phyloP scores from a whole-genome alignment of 2,113 vertebrate species.

The Trichechus manatus region DNA sequence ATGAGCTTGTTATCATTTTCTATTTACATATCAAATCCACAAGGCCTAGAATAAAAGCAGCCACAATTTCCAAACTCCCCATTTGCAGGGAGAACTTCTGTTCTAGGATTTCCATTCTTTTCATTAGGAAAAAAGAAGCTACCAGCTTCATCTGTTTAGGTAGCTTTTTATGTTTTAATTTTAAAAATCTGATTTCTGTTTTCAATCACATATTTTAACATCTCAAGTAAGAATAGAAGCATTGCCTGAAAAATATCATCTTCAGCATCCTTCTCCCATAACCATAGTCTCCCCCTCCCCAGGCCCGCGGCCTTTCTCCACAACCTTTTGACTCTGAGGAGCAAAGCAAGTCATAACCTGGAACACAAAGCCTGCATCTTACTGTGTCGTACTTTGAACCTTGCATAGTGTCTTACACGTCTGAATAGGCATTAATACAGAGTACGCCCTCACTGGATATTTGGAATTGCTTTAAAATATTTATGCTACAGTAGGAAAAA shows the following conservation, averaged over 20 bases:
- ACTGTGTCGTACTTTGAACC: neutral
- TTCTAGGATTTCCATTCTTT: neutral
- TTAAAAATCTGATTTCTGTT: neutral
- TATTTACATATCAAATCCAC: neutral
- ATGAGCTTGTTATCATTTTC: neutral
- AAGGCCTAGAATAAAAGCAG: neutral
- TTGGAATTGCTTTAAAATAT: neutral
- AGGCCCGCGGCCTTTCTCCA: rapidly evolving
- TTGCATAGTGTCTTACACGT: rapidly evolving
- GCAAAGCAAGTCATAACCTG: rapidly evolving
- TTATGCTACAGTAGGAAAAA: neutral
- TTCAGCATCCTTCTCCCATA: neutral
- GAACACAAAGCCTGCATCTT: rapidly evolving
- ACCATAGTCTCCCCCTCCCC: neutral
- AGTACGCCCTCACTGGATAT: neutral
- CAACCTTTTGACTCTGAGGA: neutral
- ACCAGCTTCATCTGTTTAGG: neutral
- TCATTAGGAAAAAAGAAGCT: neutral
- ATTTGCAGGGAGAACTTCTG: neutral
- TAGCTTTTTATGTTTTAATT: neutral
- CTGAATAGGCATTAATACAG: rapidly evolving
- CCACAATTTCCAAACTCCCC: neutral
- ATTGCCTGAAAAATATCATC: neutral
- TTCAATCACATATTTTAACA: neutral
- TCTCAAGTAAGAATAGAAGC: neutral